Evolutionary conservation across 2,888 invertebrate genomes (phyloP).

Genomic region (Lasioglossum calceatum): DNA sequence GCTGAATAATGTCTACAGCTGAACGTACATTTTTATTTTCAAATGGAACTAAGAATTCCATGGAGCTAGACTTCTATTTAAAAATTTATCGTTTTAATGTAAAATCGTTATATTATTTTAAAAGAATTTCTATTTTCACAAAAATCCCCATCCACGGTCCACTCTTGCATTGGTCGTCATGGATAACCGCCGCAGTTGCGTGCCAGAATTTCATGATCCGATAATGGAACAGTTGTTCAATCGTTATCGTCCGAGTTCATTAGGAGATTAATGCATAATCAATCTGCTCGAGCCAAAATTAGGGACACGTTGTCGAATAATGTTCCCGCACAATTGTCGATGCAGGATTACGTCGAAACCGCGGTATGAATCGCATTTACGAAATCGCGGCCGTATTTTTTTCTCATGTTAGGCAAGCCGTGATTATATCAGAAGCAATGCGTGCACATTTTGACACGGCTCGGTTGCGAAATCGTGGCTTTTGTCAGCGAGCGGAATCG

Average conservation of each 20-base stretch:
- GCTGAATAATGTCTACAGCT: too few relatives aligned
- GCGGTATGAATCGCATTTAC: slow-evolving; percentile 22
- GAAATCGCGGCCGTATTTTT: slow-evolving; percentile 47
- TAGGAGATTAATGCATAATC: background rate
- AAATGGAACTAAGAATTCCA: too few relatives aligned
- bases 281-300: background rate
- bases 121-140: background rate
- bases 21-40: too few relatives aligned
- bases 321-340: slow-evolving; percentile 2
- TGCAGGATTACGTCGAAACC: slow-evolving; percentile 13
- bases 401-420: slow-evolving; percentile 41
- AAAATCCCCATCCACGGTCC: background rate
- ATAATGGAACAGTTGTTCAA: background rate
- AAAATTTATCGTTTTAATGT: too few relatives aligned
- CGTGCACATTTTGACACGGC: slow-evolving; percentile 61
- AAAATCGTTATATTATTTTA: too few relatives aligned
- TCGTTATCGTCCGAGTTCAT: background rate
- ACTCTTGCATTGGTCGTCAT: background rate
- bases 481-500: slow-evolving; percentile 50
- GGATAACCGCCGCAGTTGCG: background rate
- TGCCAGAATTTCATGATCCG: background rate
- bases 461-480: slow-evolving; percentile 56
- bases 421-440: slow-evolving; percentile 60
- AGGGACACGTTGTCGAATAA: background rate
- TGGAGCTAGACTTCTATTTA: too few relatives aligned